Percentiles rank a stretch among this genome's conserved stretches.
Evolutionary conservation across 2,888 invertebrate genomes (phyloP).

Genomic region (Sinodicranocentrus sp.): DNA sequence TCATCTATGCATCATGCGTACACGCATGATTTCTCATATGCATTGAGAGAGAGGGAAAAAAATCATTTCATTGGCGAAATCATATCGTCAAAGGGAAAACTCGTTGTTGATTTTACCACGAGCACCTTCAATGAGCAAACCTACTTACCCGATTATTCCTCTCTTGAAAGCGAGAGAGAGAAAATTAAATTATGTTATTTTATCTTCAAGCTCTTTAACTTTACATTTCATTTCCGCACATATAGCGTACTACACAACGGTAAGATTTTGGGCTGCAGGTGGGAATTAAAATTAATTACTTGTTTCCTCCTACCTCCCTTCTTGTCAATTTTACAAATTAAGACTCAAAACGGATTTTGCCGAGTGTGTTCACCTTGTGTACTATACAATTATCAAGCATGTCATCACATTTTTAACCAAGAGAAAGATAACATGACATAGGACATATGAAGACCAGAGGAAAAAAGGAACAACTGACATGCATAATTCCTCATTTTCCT

Average conservation of each 20-base stretch:
- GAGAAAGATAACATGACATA: too few species aligned
- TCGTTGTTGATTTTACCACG: conserved; percentile 1
- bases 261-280: too few species aligned
- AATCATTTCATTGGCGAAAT: too few species aligned
- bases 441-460: too few species aligned
- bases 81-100: too few species aligned
- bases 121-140: conserved; percentile 4
- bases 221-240: too few species aligned
- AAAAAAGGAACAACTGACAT: too few species aligned
- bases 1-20: not conserved
- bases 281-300: conserved; percentile 8
- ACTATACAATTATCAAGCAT: not conserved
- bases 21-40: not conserved
- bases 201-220: not conserved
- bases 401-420: too few species aligned
- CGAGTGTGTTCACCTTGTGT: not conserved
- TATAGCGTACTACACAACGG: too few species aligned
- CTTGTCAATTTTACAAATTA: conserved; percentile 2
- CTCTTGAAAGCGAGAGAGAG: not conserved
- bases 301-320: not conserved
- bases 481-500: too few species aligned
- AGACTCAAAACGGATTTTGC: too few species aligned
- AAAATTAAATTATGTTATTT: not conserved
- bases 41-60: not conserved
- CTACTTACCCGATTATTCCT: conserved; percentile 20